These are phyloP conservation scores for Micropoecilia bifurca DNA, from an alignment of 2,797 vertebrate species.

Conservation along the genomic window DNA sequence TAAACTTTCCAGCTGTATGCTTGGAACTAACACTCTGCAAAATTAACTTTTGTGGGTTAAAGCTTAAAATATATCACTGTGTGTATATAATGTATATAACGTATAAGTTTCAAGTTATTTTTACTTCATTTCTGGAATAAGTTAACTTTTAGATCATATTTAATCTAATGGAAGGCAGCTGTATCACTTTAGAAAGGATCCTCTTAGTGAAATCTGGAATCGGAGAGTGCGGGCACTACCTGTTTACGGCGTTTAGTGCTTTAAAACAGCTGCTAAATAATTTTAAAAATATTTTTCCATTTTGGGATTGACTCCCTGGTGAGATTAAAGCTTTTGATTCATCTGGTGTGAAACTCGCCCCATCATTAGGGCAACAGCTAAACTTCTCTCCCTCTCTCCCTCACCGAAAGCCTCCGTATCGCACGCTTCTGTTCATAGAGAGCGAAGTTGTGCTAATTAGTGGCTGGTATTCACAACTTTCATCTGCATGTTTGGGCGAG, in stretches of 20 bases:
- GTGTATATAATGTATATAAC: not conserved
- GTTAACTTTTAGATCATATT: not conserved
- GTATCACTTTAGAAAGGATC: not conserved
- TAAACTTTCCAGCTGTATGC: not conserved
- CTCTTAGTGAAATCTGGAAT: not conserved
- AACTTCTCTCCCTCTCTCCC: slow-evolving; percentile 40
- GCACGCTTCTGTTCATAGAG: slow-evolving; percentile 45
- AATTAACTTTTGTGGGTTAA: not conserved
- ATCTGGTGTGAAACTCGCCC: slow-evolving; percentile 46
- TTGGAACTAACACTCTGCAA: not conserved
- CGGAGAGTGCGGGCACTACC: not conserved
- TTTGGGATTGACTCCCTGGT: slow-evolving; percentile 37
- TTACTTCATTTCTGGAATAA: not conserved
- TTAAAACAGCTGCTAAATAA: slow-evolving; percentile 20
- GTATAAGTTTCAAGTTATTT: not conserved
- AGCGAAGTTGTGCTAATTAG: slow-evolving; percentile 65
- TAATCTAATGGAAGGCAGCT: not conserved
- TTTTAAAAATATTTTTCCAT: slow-evolving; percentile 36
- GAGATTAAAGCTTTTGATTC: slow-evolving; percentile 55
- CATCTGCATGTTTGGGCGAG: slow-evolving; percentile 56
- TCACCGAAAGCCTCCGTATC: slow-evolving; percentile 35
- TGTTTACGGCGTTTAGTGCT: not conserved
- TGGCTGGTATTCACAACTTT: slow-evolving; percentile 63
- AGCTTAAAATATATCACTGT: not conserved
- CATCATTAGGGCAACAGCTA: slow-evolving; percentile 43